A percentile compares a stretch with the other conserved stretches of the same genome.
These are phyloP conservation scores for Philopotamus ludificatus DNA, from an alignment of 1,140 invertebrate genomes.

Conservation along the genomic window DNA sequence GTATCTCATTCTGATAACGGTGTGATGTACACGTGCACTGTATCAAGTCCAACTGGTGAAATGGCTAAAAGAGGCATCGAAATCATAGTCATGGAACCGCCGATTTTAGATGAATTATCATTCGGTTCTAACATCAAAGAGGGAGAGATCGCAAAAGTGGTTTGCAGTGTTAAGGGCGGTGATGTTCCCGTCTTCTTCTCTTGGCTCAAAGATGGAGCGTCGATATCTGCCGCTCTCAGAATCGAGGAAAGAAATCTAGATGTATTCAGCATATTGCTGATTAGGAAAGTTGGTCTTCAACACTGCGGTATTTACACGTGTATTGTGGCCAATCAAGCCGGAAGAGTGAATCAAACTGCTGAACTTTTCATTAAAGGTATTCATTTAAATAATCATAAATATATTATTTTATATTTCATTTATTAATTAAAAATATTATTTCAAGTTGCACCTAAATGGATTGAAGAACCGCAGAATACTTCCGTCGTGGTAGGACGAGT, in stretches of 20 bases:
- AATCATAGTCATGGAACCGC: constrained; percentile 73
- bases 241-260: constrained; percentile 67
- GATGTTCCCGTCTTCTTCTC: constrained; percentile 78
- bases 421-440: constrained; percentile 12
- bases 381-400: constrained; percentile 1
- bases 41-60: constrained; percentile 74
- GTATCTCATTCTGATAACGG: constrained; percentile 66
- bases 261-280: constrained; percentile 68
- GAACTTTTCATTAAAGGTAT: constrained; percentile 73
- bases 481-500: constrained; percentile 65
- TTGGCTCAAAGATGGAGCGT: constrained; percentile 76
- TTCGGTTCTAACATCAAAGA: constrained; percentile 37
- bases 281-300: constrained; percentile 63
- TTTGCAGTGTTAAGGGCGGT: constrained; percentile 80
- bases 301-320: constrained; percentile 82
- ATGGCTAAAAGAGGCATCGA: constrained; percentile 66
- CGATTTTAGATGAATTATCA: constrained; percentile 61
- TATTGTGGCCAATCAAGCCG: constrained; percentile 73
- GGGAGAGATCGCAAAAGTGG: constrained; percentile 62
- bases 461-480: constrained; percentile 65
- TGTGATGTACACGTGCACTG: constrained; percentile 81
- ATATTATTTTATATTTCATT: constrained; percentile 9
- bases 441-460: constrained; percentile 74
- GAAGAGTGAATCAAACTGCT: constrained; percentile 71
- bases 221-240: constrained; percentile 61